A percentile compares a stretch with the other conserved stretches of the same genome.
Conservation (phyloP, 1,140 invertebrate genomes). For the Pseudomyrmex cubaensis region DNA sequence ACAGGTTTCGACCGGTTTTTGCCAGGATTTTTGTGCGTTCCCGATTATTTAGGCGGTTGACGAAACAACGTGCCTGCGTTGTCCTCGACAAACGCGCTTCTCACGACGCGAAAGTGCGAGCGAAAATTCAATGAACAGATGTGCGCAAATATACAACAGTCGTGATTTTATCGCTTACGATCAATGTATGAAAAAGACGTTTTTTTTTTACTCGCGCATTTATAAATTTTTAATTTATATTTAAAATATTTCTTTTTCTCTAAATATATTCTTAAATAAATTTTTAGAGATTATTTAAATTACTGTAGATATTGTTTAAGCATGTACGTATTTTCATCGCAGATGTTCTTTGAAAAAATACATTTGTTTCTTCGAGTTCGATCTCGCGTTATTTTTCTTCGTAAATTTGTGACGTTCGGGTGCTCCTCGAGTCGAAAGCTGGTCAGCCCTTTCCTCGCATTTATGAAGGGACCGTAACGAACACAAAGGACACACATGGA, state of each 20-base stretch:
- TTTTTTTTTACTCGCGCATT: no score
- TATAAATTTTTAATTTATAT: background rate
- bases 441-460: constrained; percentile 76
- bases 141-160: background rate
- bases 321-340: no score
- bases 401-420: constrained; percentile 60
- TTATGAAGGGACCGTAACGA: constrained; percentile 79
- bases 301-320: background rate
- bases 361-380: no score
- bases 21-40: constrained; percentile 51
- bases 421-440: constrained; percentile 57
- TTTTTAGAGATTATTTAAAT: background rate
- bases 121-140: background rate
- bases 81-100: constrained; percentile 9
- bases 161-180: background rate
- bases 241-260: background rate
- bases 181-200: no score
- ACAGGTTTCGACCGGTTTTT: constrained; percentile 63
- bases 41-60: constrained; percentile 39
- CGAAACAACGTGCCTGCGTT: constrained; percentile 28
- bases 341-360: no score
- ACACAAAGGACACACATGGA: constrained; percentile 67
- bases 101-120: constrained; percentile 26
- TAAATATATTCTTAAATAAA: background rate
- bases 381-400: constrained; percentile 29